Base-by-base conservation (phyloP, 2,113 vertebrate genomes). In the Nibea albiflora region DNA sequence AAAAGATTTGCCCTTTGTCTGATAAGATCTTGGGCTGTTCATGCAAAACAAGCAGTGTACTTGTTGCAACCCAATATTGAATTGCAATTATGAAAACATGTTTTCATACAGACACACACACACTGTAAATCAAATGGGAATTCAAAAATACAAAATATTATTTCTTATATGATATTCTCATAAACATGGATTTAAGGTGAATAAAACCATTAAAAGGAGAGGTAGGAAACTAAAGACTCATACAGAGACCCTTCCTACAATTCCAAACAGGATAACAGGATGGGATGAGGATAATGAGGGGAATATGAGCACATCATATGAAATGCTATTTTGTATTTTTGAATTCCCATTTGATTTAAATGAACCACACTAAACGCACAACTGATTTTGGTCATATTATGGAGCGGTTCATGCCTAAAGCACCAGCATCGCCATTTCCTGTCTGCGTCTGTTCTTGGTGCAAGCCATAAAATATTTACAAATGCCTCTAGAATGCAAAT, bases 401-500 rank as follows among this genome's bases (percentile, higher is more conserved):
- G 57, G 44, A 77, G 80, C 75, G 78, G 68, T 39, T 49, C 75
- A 80, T 42, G 75, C 85, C 79, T 83, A 35, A 79, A 85, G 77
- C 49, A 62, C 9, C 72, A 62, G 19, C 64, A 58, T 79, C 78
- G 49, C 52, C 65, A 10, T 50, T 65, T 70, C 22, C 58, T 78
- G 68, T 82, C 78, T 73, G 64, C 20, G 17, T 76, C 53, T 57
- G 35, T 39, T 85, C 73, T 52, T 72, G 57, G 62, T 82, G 85
- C 56, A 79, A 86, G 50, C 69, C 72, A 92, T 93, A 64, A 93
- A 85, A 91, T 89, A 88, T 91, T 86, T 79, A 87, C 57, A 83
- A 84, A 87, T 80, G 76, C 80, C 86, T 90, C 82, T 46, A 62
- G 76, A 91, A 93, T 94, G 90, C 80, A 92, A 93, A 93, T 91